Evolutionary conservation across 2,113 vertebrate species (phyloP), one percentile per base, ranked within the genome.

Genomic region (Rhea americana): DNA sequence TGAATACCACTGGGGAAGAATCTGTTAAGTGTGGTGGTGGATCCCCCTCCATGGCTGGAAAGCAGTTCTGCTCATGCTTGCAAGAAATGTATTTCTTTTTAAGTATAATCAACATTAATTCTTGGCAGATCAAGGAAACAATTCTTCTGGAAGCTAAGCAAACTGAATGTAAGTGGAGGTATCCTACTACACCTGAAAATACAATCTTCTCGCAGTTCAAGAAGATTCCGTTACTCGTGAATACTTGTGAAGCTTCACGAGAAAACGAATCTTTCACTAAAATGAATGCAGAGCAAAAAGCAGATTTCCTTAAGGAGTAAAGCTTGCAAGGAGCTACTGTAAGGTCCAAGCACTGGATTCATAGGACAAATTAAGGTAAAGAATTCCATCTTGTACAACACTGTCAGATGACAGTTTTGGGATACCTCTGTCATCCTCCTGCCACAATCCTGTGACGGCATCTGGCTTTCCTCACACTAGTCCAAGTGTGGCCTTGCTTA

Each of bases 71-170:
- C 9, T 58, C 32, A 32, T 25, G 22, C 62, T 0, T 2, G 17
- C n/a, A n/a, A 24, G 4, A 24, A 8, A 0, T 22, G 7, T 2
- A 3, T 11, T 48, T 43, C 13, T 55, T 85, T 32, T 18, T 9
- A 32, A 37, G 47, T 2, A 1, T 1, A 21, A 47, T 3, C 15
- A 30, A 18, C 0, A 1, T 0, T 1, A 11, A 7, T 0, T 12
- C 32, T 0, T 16, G 51, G 63, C 58, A 58, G 39, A 28, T 20
- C 0, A 43, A 59, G 45, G 20, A 24, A 45, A 3, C 14, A 8
- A n/a, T 0, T 16, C 14, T 26, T 2, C 47, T 3, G 35, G 39
- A 37, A 72, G 53, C 43, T 2, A 6, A 14, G 39, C 19, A 7
- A 48, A 3, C 4, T 1, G 17, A 10, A 17, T 11, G 11, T 3